These are phyloP conservation scores for Cristatella mucedo DNA, from an alignment of 2,888 invertebrate genomes.

Conservation along the genomic window DNA sequence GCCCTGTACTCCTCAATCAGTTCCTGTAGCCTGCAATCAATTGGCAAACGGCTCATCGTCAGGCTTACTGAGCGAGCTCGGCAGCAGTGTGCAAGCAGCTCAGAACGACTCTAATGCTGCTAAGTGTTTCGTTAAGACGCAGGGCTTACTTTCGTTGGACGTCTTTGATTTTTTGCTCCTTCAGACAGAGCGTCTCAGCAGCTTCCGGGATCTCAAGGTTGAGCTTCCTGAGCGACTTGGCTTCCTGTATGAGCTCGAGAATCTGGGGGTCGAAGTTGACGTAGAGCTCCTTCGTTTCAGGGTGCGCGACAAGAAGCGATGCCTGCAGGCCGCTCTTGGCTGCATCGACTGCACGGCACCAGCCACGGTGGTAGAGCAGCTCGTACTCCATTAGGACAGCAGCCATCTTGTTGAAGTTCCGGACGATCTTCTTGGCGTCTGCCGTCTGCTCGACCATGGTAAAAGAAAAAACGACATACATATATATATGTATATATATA, in stretches of 20 bases:
- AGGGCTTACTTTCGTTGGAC: slow-evolving; percentile 15
- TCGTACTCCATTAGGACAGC: slow-evolving; percentile 38
- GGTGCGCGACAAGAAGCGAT: slow-evolving; percentile 45
- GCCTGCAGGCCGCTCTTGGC: slow-evolving; percentile 32
- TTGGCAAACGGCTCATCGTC: no score
- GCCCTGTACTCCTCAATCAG: slow-evolving; percentile 34
- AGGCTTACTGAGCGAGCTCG: no score
- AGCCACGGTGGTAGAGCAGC: slow-evolving; percentile 37
- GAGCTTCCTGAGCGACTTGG: slow-evolving; percentile 32
- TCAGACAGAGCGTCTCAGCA: slow-evolving; percentile 28
- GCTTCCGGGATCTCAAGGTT: slow-evolving; percentile 35
- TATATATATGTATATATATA: no score
- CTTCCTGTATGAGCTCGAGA: slow-evolving; percentile 37
- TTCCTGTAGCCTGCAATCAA: slow-evolving; percentile 26
- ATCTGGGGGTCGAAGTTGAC: slow-evolving; percentile 39
- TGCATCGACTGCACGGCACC: slow-evolving; percentile 34
- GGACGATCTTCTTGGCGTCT: slow-evolving; percentile 35
- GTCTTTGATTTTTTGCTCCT: slow-evolving; percentile 29
- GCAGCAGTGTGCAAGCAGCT: no score
- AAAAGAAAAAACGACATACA: no score
- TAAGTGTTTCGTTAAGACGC: no score
- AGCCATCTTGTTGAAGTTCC: slow-evolving; percentile 40
- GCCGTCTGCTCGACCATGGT: slow-evolving; percentile 26
- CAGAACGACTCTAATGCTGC: no score
- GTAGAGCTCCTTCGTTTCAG: slow-evolving; percentile 27